Conservation (phyloP, 2,888 invertebrate genomes). For the Bursaphelenchus okinawaensis region DNA sequence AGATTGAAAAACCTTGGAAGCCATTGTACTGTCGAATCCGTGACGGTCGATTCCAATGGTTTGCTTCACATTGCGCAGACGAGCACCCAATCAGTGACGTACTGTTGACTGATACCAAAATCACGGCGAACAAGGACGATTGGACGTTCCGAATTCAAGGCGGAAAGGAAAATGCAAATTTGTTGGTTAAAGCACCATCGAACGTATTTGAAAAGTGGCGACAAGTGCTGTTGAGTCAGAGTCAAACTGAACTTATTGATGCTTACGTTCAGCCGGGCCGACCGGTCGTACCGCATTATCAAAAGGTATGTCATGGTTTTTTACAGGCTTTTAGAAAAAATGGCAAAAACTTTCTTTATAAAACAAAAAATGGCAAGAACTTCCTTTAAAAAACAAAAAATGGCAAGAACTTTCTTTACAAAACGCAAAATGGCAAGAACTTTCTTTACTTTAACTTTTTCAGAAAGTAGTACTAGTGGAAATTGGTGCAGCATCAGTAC, state of each 20-base stretch:
- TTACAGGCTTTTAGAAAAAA: too few species aligned
- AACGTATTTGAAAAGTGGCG: constrained; percentile 60
- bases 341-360: constrained; percentile 25
- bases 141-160: constrained; percentile 44
- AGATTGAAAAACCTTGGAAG: constrained; percentile 65
- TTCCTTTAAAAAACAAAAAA: constrained; percentile 4
- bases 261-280: constrained; percentile 62
- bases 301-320: too few species aligned
- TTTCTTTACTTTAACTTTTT: constrained; percentile 10
- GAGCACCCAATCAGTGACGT: constrained; percentile 53
- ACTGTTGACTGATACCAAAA: constrained; percentile 47
- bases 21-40: constrained; percentile 63
- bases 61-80: constrained; percentile 58
- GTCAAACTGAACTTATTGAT: constrained; percentile 59
- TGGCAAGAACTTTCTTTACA: constrained; percentile 25
- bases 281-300: constrained; percentile 50
- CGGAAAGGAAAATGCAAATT: constrained; percentile 38
- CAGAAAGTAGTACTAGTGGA: constrained; percentile 64
- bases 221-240: constrained; percentile 62
- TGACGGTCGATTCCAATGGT: constrained; percentile 63
- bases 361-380: constrained; percentile 26
- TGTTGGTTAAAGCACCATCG: constrained; percentile 42
- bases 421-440: constrained; percentile 26
- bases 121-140: constrained; percentile 49
- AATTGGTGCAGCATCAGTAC: constrained; percentile 64